Evolutionary conservation across 1,140 invertebrate species (phyloP), one percentile per base, ranked within the genome.

Genomic region (Cydia pomonella): DNA sequence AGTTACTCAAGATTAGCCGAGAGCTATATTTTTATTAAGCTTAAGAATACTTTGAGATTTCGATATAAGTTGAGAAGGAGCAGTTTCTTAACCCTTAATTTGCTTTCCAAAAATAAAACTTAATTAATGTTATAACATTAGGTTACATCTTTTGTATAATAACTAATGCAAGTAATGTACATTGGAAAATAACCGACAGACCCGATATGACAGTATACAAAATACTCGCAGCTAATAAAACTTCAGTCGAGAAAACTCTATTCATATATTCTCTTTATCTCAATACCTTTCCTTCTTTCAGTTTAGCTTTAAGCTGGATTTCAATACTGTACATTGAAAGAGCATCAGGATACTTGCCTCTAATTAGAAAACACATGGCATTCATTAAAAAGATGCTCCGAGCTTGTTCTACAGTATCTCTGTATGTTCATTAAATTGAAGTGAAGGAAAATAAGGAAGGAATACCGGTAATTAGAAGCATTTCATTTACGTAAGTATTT

Each of bases 331-430:
- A 59, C 9, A 59, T 59, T 59, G 18, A 23, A 59, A 59, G 21
- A 59, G 12, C 53, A 5, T 23, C 9, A 59, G 10, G 53, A 59
- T 23, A 59, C 6, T 23, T 9, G 21, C 33, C 29, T 18, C 27
- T 69, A 69, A 69, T 38, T 41, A 69, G 6, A 12, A 18, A 69
- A 69, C 64, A 69, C 64, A 66, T 66, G 63, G 25, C 63, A 69
- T 38, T 69, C 64, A 41, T 69, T 69, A 69, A 69, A 69, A 69
- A 18, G 29, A 69, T 69, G 3, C 29, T 29, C 33, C 16, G 64
- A 33, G 29, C 64, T 69, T 69, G 33, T 69, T 69, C 5, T 69
- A 66, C 64, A 38, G n/a, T n/a, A n/a, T n/a, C n/a, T 66, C 59
- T 44, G 18, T 74, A 27, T 50, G 73, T 64, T 41, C 23, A 74